phyloP scores from a whole-genome alignment of 2,888 invertebrate species.

The Eupithecia inturbata region DNA sequence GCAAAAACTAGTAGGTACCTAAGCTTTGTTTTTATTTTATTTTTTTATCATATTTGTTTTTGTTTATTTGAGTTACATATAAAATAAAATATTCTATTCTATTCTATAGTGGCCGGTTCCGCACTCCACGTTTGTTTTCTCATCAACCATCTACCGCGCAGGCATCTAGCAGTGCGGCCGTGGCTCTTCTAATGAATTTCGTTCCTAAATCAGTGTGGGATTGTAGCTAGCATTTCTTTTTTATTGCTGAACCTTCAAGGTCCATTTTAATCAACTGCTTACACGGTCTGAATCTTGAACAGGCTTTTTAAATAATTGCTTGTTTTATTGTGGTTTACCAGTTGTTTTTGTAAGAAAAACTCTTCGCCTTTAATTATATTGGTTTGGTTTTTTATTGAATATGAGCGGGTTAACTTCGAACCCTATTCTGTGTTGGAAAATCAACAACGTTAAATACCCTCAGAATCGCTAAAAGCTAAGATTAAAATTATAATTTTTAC shows the following conservation, averaged over 20 bases:
- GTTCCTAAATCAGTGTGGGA: slow-evolving; percentile 56
- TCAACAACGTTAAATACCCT: neutral
- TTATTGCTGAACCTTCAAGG: slow-evolving; percentile 61
- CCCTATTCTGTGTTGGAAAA: too few species aligned
- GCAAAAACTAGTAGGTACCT: too few species aligned
- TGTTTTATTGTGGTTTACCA: slow-evolving; percentile 23
- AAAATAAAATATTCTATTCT: too few species aligned
- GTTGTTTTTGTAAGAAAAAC: neutral
- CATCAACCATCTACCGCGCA: neutral
- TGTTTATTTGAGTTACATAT: too few species aligned
- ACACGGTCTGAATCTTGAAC: slow-evolving; percentile 45
- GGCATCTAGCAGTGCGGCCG: neutral
- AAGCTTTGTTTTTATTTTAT: too few species aligned
- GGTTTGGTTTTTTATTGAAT: neutral
- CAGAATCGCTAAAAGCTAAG: neutral
- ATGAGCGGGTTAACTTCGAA: too few species aligned
- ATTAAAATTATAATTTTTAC: neutral
- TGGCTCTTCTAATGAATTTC: slow-evolving; percentile 58
- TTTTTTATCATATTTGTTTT: too few species aligned
- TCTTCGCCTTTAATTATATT: neutral
- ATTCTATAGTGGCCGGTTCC: too few species aligned
- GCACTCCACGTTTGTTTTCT: too few species aligned
- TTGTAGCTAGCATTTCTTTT: slow-evolving; percentile 67
- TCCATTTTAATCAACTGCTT: slow-evolving; percentile 58
- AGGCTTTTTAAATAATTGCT: slow-evolving; percentile 28